Conservation (phyloP, 2,888 invertebrate species). For the Aphrophora alni region DNA sequence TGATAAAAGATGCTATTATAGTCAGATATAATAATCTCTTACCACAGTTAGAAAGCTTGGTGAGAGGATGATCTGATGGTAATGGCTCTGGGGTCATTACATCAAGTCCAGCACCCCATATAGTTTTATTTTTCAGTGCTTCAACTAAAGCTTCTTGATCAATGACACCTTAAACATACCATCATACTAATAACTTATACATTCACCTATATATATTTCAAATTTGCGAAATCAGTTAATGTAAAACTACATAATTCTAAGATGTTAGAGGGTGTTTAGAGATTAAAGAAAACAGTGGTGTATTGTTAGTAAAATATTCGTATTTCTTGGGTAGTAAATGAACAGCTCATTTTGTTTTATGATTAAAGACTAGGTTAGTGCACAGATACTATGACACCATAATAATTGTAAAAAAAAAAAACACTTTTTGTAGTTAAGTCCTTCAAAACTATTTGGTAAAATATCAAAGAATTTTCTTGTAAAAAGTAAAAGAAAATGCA, state of each 20-base stretch:
- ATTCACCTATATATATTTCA: not conserved
- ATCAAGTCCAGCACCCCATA: constrained; percentile 90
- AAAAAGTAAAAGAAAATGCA: too few species aligned
- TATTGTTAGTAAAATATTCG: too few species aligned
- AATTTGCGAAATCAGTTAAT: not conserved
- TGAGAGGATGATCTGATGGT: constrained; percentile 77
- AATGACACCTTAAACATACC: constrained; percentile 45
- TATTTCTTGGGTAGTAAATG: too few species aligned
- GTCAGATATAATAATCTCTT: constrained; percentile 52
- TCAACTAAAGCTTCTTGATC: constrained; percentile 82
- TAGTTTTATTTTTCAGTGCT: constrained; percentile 75
- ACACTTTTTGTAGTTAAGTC: too few species aligned
- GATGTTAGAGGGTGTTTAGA: not conserved
- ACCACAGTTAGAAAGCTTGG: constrained; percentile 83
- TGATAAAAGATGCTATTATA: too few species aligned
- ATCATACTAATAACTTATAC: not conserved
- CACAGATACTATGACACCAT: too few species aligned
- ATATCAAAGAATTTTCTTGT: too few species aligned
- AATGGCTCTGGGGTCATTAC: constrained; percentile 92
- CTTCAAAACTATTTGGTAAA: too few species aligned
- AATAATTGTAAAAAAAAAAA: too few species aligned
- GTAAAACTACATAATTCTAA: not conserved
- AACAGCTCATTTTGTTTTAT: too few species aligned
- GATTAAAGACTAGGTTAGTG: too few species aligned
- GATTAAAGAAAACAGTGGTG: too few species aligned